A percentile compares a stretch with the other conserved stretches of the same genome.
Evolutionary conservation across 2,888 invertebrate species (phyloP).

Genomic region (Gibbula magus): DNA sequence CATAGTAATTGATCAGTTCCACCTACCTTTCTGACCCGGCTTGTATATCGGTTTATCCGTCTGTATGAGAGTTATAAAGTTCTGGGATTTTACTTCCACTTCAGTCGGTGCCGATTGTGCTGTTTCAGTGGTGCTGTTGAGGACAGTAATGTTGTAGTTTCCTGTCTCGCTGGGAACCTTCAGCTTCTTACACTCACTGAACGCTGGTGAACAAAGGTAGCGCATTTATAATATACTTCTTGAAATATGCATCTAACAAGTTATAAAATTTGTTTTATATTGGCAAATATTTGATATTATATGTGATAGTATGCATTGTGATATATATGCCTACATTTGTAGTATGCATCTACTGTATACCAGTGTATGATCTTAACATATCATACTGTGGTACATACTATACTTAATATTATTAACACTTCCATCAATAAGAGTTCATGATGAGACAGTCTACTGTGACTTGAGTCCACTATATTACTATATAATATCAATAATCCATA

Average conservation of each 20-base stretch:
- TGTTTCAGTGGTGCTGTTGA: slow-evolving; percentile 31
- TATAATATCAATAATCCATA: too few species aligned
- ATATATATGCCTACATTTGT: too few species aligned
- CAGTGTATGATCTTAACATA: too few species aligned
- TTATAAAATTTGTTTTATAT: neutral
- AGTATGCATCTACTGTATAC: too few species aligned
- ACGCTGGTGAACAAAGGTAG: slow-evolving; percentile 34
- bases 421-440: too few species aligned
- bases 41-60: slow-evolving; percentile 69
- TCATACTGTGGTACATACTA: too few species aligned
- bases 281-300: neutral
- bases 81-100: slow-evolving; percentile 40
- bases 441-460: too few species aligned
- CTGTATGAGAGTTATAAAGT: slow-evolving; percentile 61
- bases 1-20: neutral
- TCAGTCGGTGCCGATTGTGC: neutral
- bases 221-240: neutral
- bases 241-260: neutral
- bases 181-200: slow-evolving; percentile 46
- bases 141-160: slow-evolving; percentile 33
- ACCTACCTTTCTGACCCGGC: slow-evolving; percentile 63
- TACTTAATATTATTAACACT: too few species aligned
- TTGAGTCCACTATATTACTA: too few species aligned
- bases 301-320: neutral
- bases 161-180: slow-evolving; percentile 40